These are phyloP conservation scores for Drosophila navojoa DNA, from an alignment of 1,140 invertebrate species.

Conservation along the genomic window DNA sequence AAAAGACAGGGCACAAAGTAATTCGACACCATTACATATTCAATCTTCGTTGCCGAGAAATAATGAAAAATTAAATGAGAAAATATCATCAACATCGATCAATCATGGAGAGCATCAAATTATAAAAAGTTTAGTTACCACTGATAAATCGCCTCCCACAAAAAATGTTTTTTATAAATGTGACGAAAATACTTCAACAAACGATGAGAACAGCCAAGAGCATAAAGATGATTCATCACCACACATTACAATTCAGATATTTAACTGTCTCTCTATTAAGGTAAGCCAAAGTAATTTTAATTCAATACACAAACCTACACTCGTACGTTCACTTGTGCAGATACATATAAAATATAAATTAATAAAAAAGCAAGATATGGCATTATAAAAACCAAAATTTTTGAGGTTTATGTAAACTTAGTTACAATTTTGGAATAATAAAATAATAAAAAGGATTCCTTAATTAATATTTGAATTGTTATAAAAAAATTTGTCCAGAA, in stretches of 20 bases:
- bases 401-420: too few species aligned
- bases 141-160: conserved; percentile 14
- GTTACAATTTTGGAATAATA: too few species aligned
- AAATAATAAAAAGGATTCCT: too few species aligned
- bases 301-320: conserved; percentile 67
- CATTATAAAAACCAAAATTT: too few species aligned
- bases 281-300: conserved; percentile 75
- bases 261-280: conserved; percentile 83
- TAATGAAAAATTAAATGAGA: conserved; percentile 19
- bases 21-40: conserved; percentile 37
- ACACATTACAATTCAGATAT: conserved; percentile 82
- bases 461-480: too few species aligned
- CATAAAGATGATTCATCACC: conserved; percentile 78
- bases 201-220: conserved; percentile 63
- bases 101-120: conserved; percentile 30
- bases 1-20: conserved; percentile 33
- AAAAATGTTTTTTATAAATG: conserved; percentile 29
- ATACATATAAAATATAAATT: not conserved
- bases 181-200: conserved; percentile 33
- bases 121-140: conserved; percentile 38
- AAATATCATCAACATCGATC: conserved; percentile 32
- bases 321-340: conserved; percentile 1
- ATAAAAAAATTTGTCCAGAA: too few species aligned
- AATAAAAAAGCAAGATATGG: too few species aligned
- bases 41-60: conserved; percentile 43